Evolutionary conservation across 2,888 invertebrate genomes (phyloP).

Genomic region (Myopa testacea): DNA sequence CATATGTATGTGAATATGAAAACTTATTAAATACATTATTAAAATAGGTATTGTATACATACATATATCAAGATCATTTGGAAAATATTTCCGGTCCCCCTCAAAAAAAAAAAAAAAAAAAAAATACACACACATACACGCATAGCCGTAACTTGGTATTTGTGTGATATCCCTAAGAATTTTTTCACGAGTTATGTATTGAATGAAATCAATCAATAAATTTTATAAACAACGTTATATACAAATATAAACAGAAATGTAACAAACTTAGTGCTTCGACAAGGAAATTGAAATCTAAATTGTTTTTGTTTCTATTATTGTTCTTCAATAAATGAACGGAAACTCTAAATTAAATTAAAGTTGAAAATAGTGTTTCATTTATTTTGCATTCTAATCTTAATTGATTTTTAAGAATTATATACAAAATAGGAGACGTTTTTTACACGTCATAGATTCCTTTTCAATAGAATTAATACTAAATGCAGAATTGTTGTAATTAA

Average conservation of each 20-base stretch:
- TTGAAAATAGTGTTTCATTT: too few species aligned
- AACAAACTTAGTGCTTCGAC: background rate
- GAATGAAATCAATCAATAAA: constrained; percentile 13
- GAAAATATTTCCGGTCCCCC: too few species aligned
- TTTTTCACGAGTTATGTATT: constrained; percentile 10
- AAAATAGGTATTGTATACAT: too few species aligned
- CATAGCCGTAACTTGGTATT: constrained; percentile 59
- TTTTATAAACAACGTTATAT: background rate
- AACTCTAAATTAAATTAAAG: too few species aligned
- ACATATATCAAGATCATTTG: background rate
- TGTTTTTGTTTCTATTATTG: too few species aligned
- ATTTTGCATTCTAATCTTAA: too few species aligned
- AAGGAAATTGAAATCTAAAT: background rate
- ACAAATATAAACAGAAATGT: constrained; percentile 3
- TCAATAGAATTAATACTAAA: too few species aligned
- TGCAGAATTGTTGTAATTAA: too few species aligned
- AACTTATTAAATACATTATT: background rate
- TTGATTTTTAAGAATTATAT: too few species aligned
- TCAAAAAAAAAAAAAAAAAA: background rate
- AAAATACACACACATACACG: constrained; percentile 34
- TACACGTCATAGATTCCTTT: too few species aligned
- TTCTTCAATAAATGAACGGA: too few species aligned
- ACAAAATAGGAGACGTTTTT: too few species aligned
- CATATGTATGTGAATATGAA: constrained; percentile 8
- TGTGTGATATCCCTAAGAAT: constrained; percentile 67